Conservation (phyloP, 2,888 invertebrate genomes). For the Cataglyphis rosenhaueri region DNA sequence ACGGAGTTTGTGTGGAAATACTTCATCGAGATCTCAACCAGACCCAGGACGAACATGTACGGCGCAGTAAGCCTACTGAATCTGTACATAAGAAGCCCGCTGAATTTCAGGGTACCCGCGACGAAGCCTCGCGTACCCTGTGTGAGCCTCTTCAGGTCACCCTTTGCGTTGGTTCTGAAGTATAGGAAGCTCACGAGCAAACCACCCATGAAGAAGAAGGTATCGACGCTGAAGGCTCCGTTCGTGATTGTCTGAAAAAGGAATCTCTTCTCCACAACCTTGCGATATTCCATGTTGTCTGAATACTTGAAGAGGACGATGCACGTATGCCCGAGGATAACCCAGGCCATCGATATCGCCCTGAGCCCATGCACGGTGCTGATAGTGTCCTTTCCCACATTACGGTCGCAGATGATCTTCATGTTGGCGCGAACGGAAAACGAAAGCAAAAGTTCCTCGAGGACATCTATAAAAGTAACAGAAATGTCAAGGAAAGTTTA, state of each 20-base stretch:
- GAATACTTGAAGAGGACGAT: slow-evolving; percentile 94
- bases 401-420: slow-evolving; percentile 83
- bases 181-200: slow-evolving; percentile 94
- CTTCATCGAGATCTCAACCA: slow-evolving; percentile 94
- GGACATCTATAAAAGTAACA: slow-evolving; percentile 74
- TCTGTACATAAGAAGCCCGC: slow-evolving; percentile 92
- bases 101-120: slow-evolving; percentile 87
- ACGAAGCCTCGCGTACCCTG: slow-evolving; percentile 85
- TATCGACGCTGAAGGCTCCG: slow-evolving; percentile 85
- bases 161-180: slow-evolving; percentile 89
- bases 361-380: slow-evolving; percentile 85
- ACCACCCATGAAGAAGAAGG: slow-evolving; percentile 88
- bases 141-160: slow-evolving; percentile 86
- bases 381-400: slow-evolving; percentile 84
- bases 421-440: slow-evolving; percentile 84
- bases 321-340: slow-evolving; percentile 85
- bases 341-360: slow-evolving; percentile 85
- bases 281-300: slow-evolving; percentile 88
- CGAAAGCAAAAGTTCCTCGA: slow-evolving; percentile 83
- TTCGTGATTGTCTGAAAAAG: slow-evolving; percentile 85
- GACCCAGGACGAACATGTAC: slow-evolving; percentile 93
- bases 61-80: slow-evolving; percentile 91
- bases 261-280: slow-evolving; percentile 84
- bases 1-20: slow-evolving; percentile 94
- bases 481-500: not conserved